Conservation (phyloP, 2,113 vertebrate genomes). For the Calyptomena viridis region DNA sequence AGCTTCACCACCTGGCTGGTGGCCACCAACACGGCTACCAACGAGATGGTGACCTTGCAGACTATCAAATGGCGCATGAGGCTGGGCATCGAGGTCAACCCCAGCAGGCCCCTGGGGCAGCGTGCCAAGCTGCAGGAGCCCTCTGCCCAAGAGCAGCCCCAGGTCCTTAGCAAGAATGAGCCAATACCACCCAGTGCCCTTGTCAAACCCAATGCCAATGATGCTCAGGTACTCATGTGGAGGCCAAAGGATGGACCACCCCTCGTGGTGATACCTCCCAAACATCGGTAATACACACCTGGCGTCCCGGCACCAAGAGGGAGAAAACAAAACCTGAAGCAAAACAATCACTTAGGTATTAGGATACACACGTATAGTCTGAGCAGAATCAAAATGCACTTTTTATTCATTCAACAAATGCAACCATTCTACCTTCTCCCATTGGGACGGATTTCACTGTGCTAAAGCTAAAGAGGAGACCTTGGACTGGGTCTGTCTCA, state of each 20-base stretch:
- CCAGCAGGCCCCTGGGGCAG: constrained; percentile 84
- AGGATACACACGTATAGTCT: constrained; percentile 8
- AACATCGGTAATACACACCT: constrained; percentile 74
- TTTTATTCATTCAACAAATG: constrained; percentile 74
- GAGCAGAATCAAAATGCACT: constrained; percentile 45
- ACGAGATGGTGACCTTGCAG: constrained; percentile 88
- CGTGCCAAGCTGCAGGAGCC: constrained; percentile 88
- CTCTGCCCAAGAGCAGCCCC: constrained; percentile 88
- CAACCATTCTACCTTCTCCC: constrained; percentile 90
- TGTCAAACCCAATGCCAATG: constrained; percentile 97
- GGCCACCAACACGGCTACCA: constrained; percentile 86
- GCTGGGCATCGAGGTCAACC: constrained; percentile 89
- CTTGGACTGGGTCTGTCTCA: constrained; percentile 8
- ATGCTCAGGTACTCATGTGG: constrained; percentile 99
- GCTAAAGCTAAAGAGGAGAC: constrained; percentile 72
- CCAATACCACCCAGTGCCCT: constrained; percentile 90
- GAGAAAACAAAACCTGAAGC: not conserved
- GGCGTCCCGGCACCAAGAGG: constrained; percentile 11
- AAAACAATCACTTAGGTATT: constrained; percentile 35
- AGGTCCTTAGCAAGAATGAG: constrained; percentile 89
- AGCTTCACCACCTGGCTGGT: constrained; percentile 98
- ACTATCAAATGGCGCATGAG: constrained; percentile 95
- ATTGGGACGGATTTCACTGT: constrained; percentile 88
- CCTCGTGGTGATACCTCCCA: constrained; percentile 92
- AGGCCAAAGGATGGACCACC: constrained; percentile 87